These are phyloP conservation scores for Diachasmimorpha longicaudata DNA, from an alignment of 1,140 invertebrate species.

Conservation along the genomic window DNA sequence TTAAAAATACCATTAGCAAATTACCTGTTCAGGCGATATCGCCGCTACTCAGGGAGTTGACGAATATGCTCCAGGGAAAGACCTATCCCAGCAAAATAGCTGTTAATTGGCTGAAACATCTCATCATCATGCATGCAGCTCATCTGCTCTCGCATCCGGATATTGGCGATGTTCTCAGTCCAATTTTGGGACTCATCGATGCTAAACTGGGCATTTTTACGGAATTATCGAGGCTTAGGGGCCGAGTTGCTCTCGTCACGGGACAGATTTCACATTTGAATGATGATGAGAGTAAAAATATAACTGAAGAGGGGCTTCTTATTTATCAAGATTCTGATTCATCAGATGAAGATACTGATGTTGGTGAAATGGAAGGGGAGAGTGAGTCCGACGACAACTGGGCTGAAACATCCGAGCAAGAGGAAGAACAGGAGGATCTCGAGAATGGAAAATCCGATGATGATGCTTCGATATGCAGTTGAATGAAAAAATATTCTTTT, in stretches of 20 bases:
- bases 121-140: constrained; percentile 69
- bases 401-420: constrained; percentile 57
- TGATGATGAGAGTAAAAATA: constrained; percentile 55
- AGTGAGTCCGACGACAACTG: constrained; percentile 60
- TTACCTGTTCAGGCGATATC: constrained; percentile 69
- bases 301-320: constrained; percentile 58
- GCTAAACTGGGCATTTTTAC: constrained; percentile 64
- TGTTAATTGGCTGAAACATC: constrained; percentile 66
- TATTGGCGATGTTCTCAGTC: constrained; percentile 62
- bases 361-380: constrained; percentile 47
- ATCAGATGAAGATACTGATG: constrained; percentile 50
- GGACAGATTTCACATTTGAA: constrained; percentile 62
- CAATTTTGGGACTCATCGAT: constrained; percentile 69
- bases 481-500: constrained; percentile 27
- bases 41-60: constrained; percentile 70
- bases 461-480: constrained; percentile 48
- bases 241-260: constrained; percentile 66
- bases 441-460: constrained; percentile 49
- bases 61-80: constrained; percentile 67
- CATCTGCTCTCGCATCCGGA: constrained; percentile 68
- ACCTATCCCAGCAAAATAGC: constrained; percentile 65
- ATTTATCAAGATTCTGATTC: constrained; percentile 66
- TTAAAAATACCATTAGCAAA: constrained; percentile 68
- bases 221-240: constrained; percentile 65
- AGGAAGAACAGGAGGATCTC: constrained; percentile 48